These are phyloP conservation scores for Graptemys geographica DNA, from an alignment of 2,797 vertebrate species.

Conservation along the genomic window DNA sequence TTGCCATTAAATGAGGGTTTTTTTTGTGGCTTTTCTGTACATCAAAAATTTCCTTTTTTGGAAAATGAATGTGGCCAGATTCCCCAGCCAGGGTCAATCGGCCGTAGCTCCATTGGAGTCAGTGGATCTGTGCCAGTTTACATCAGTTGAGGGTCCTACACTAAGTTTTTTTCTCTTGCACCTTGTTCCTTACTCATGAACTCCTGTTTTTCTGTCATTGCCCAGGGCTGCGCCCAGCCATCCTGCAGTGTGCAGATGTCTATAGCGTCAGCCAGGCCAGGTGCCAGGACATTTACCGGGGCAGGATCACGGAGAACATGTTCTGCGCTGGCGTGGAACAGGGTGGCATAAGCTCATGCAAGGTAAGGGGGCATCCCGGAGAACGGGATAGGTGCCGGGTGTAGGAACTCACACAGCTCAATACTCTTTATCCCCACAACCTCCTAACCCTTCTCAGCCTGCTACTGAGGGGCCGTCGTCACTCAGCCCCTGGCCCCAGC, in stretches of 20 bases:
- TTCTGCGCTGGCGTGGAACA: conserved; percentile 8
- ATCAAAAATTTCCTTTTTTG: neutral
- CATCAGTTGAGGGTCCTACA: neutral
- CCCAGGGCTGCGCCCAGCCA: neutral
- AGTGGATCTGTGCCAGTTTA: neutral
- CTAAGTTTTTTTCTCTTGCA: no score
- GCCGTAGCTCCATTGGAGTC: neutral
- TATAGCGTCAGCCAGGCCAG: neutral
- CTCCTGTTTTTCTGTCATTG: neutral
- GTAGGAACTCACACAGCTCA: neutral
- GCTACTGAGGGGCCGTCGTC: no score
- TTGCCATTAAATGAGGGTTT: neutral
- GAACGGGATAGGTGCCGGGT: neutral
- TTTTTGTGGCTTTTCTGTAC: neutral
- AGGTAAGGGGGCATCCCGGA: neutral
- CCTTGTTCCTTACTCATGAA: neutral
- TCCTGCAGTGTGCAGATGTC: neutral
- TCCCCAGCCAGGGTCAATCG: neutral
- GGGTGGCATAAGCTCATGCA: neutral
- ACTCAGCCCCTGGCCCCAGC: no score
- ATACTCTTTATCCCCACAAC: neutral
- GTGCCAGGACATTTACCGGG: neutral
- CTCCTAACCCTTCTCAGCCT: neutral
- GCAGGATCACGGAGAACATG: neutral
- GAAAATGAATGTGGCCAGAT: neutral